These are phyloP conservation scores for Tichodroma muraria DNA, from an alignment of 2,113 vertebrate genomes.

Conservation along the genomic window DNA sequence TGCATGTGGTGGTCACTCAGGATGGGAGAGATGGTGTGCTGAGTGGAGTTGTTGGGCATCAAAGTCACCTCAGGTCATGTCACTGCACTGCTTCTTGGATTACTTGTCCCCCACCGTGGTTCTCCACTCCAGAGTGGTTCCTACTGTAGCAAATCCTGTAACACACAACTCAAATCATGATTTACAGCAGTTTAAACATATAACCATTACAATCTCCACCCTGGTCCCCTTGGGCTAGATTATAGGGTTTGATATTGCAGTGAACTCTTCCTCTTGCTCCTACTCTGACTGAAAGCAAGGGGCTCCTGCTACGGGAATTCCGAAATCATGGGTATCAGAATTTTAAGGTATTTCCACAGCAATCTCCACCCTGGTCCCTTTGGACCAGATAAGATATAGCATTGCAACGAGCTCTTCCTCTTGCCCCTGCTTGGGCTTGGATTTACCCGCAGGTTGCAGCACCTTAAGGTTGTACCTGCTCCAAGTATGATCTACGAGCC, in stretches of 20 bases:
- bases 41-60: not conserved
- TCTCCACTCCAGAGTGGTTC: rapidly evolving
- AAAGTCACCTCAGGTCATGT: not conserved
- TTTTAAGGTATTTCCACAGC: not conserved
- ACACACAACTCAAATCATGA: not conserved
- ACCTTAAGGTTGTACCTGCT: not conserved
- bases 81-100: not conserved
- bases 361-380: not conserved
- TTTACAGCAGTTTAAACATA: not conserved
- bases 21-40: not conserved
- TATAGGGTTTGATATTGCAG: not conserved
- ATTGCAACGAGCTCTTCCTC: not conserved
- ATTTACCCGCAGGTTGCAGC: not conserved
- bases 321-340: not conserved
- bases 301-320: not conserved
- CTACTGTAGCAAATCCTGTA: not conserved
- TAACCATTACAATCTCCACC: not conserved
- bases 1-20: not conserved
- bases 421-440: not conserved
- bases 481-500: rapidly evolving
- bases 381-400: not conserved
- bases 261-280: not conserved
- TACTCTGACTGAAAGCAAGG: not conserved
- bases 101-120: not conserved
- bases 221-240: not conserved